Conservation (phyloP, 2,888 invertebrate genomes). For the Agrochola litura region DNA sequence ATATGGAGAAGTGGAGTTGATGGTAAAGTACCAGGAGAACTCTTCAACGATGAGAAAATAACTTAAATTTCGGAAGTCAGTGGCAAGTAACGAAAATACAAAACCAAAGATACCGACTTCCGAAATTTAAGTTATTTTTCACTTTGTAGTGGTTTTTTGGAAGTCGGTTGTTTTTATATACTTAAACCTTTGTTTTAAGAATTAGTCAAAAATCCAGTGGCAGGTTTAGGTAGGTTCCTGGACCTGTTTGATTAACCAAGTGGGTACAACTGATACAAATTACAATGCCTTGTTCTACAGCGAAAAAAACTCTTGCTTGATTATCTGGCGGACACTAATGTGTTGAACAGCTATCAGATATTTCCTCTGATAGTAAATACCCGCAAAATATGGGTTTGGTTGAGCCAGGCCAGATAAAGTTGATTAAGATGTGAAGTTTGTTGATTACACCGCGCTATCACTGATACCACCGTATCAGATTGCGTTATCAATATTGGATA, state of each 20-base stretch:
- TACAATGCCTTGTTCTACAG: background rate
- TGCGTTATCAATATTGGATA: slow-evolving; percentile 76
- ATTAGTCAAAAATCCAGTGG: background rate
- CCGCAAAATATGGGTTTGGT: slow-evolving; percentile 56
- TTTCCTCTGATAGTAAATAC: slow-evolving; percentile 44
- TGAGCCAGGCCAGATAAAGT: slow-evolving; percentile 65
- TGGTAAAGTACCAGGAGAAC: too few relatives aligned
- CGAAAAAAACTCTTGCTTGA: slow-evolving; percentile 13
- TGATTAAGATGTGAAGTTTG: slow-evolving; percentile 75
- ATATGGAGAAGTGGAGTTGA: too few relatives aligned
- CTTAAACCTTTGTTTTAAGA: background rate
- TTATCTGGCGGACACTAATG: slow-evolving; percentile 39
- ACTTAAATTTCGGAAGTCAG: too few relatives aligned
- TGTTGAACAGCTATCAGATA: slow-evolving; percentile 35
- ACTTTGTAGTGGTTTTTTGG: too few relatives aligned
- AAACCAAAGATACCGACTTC: too few relatives aligned
- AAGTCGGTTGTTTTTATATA: too few relatives aligned
- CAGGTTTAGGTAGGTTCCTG: background rate
- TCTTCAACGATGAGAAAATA: too few relatives aligned
- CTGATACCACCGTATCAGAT: slow-evolving; percentile 75
- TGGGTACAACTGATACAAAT: background rate
- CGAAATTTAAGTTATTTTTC: too few relatives aligned
- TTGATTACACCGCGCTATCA: slow-evolving; percentile 73
- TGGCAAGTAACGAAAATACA: too few relatives aligned
- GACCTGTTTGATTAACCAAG: background rate